Conservation (phyloP, 2,888 invertebrate genomes). For the Unio pictorum region DNA sequence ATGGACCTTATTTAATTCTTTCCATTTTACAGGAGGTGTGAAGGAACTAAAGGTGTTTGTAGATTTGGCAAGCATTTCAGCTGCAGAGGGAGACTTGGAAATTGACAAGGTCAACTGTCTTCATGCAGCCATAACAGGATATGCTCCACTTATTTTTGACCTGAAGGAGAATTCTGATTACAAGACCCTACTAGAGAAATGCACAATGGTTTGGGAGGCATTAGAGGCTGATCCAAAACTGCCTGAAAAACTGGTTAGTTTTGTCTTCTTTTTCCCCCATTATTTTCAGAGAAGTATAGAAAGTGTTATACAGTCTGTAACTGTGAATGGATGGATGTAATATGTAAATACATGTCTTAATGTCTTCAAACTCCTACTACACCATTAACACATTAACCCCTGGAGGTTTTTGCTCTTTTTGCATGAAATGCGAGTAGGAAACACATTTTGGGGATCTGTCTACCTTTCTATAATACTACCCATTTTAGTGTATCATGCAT, state of each 20-base stretch:
- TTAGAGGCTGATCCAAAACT: conserved; percentile 39
- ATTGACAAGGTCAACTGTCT: conserved; percentile 47
- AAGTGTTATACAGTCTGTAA: too few relatives aligned
- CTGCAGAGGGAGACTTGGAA: conserved; percentile 55
- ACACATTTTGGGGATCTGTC: too few relatives aligned
- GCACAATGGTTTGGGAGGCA: conserved; percentile 42
- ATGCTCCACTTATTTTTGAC: conserved; percentile 57
- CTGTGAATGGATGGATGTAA: too few relatives aligned
- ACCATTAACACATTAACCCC: too few relatives aligned
- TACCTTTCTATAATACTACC: too few relatives aligned
- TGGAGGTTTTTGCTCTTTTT: too few relatives aligned
- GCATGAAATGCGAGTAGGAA: too few relatives aligned
- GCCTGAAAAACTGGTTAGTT: conserved; percentile 45
- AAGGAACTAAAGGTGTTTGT: conserved; percentile 47
- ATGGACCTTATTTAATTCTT: not conserved
- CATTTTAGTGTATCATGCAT: too few relatives aligned
- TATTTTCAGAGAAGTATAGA: too few relatives aligned
- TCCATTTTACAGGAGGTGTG: conserved; percentile 16
- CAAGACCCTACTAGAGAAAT: conserved; percentile 34
- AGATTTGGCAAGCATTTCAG: conserved; percentile 62
- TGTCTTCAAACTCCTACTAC: too few relatives aligned
- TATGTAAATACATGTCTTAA: too few relatives aligned
- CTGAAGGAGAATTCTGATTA: conserved; percentile 26
- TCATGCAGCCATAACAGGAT: conserved; percentile 53
- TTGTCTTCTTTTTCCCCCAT: too few relatives aligned